A percentile compares a stretch with the other conserved stretches of the same genome.
These are phyloP conservation scores for Forbesichthys papilliferus DNA, from an alignment of 2,113 vertebrate species.

Conservation along the genomic window DNA sequence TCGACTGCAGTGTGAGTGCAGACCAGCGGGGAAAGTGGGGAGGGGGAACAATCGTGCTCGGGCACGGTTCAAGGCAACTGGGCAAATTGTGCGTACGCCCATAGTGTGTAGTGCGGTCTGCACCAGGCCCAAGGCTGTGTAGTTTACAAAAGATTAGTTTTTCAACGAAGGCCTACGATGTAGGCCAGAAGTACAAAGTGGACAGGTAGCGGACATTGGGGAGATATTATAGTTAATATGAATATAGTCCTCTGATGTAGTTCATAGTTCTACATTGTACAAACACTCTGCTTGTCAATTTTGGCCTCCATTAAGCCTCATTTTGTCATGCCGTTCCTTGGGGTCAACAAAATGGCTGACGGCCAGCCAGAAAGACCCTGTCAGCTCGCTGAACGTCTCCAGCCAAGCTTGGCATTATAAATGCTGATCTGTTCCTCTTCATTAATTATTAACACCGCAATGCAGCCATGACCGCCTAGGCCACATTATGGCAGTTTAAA, in stretches of 20 bases:
- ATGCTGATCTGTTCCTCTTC: constrained; percentile 72
- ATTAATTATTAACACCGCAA: constrained; percentile 75
- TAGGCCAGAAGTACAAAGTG: neutral
- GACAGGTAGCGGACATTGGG: no score
- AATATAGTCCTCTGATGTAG: neutral
- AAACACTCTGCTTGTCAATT: constrained; percentile 36
- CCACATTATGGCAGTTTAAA: constrained; percentile 77
- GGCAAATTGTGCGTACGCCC: no score
- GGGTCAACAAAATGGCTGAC: constrained; percentile 49
- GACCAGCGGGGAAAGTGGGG: no score
- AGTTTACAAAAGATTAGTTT: no score
- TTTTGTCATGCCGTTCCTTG: constrained; percentile 30
- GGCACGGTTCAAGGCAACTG: no score
- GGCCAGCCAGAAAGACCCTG: constrained; percentile 22
- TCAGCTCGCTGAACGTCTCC: constrained; percentile 49
- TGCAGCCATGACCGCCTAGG: constrained; percentile 67
- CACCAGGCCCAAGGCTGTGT: no score
- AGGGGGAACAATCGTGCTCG: no score
- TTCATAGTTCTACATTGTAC: neutral
- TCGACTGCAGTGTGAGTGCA: no score
- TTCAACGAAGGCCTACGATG: neutral
- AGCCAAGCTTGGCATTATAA: constrained; percentile 67
- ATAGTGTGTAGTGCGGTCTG: no score
- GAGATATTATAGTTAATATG: neutral
- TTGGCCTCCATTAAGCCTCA: constrained; percentile 27